These are phyloP conservation scores for Drosophila murphyi DNA, from an alignment of 1,140 invertebrate genomes.

Conservation along the genomic window DNA sequence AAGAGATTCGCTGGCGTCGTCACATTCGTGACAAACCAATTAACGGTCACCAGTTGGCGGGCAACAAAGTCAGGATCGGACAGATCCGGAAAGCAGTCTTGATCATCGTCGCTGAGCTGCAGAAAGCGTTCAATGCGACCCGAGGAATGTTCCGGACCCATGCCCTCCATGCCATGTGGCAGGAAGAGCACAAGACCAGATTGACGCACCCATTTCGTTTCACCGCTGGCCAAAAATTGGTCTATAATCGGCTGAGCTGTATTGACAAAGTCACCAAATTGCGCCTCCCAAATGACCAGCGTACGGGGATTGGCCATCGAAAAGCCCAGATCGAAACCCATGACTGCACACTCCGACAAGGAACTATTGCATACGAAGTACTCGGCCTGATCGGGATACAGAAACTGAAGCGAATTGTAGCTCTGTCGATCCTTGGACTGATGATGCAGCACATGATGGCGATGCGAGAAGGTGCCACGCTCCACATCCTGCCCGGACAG, in stretches of 20 bases:
- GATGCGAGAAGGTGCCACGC: conserved; percentile 96
- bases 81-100: conserved; percentile 96
- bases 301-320: conserved; percentile 99
- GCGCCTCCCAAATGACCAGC: conserved; percentile 98
- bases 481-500: conserved; percentile 99
- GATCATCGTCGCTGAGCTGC: conserved; percentile 98
- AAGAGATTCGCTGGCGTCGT: conserved; percentile 98
- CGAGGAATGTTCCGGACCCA: conserved; percentile 99
- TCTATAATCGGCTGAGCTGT: conserved; percentile 99
- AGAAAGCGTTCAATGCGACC: conserved; percentile 98
- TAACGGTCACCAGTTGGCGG: conserved; percentile 97
- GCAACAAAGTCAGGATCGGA: conserved; percentile 94
- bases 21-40: conserved; percentile 98
- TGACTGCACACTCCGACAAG: conserved; percentile 95
- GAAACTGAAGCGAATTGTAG: conserved; percentile 94
- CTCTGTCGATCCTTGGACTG: conserved; percentile 97
- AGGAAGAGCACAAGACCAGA: conserved; percentile 97
- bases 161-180: conserved; percentile 99
- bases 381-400: conserved; percentile 97
- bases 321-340: conserved; percentile 98
- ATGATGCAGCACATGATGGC: conserved; percentile 98
- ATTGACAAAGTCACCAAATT: conserved; percentile 99
- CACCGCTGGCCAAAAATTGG: conserved; percentile 98
- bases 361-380: conserved; percentile 99
- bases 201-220: conserved; percentile 99